These are phyloP conservation scores for Sturnira hondurensis DNA, from an alignment of 2,113 vertebrate species.

Conservation along the genomic window DNA sequence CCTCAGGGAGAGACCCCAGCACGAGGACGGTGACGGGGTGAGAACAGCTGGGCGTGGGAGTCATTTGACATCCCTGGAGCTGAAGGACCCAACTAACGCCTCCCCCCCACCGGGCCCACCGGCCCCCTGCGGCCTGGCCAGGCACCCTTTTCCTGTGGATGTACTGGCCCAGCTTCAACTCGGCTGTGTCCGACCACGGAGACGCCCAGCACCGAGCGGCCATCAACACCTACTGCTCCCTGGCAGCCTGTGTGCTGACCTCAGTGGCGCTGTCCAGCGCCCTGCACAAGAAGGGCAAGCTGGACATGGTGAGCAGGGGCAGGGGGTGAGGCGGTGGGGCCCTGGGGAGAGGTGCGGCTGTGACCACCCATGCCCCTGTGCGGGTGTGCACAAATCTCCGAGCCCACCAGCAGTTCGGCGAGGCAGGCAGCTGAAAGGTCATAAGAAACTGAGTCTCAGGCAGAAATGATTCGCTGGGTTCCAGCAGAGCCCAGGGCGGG, in stretches of 20 bases:
- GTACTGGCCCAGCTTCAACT: conserved; percentile 99
- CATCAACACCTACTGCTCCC: conserved; percentile 93
- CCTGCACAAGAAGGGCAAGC: conserved; percentile 90
- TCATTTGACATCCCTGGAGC: background rate
- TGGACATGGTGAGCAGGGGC: conserved; percentile 90
- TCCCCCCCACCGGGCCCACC: background rate
- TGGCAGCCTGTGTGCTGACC: conserved; percentile 90
- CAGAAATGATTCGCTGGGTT: background rate
- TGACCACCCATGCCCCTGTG: too few species aligned
- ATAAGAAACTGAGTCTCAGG: background rate
- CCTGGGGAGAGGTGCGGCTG: too few species aligned
- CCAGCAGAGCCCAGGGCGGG: background rate
- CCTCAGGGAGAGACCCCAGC: background rate
- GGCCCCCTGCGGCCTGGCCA: conserved; percentile 58
- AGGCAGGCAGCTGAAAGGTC: background rate
- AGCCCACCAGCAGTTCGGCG: too few species aligned
- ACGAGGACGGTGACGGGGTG: too few species aligned
- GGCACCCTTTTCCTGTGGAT: conserved; percentile 97
- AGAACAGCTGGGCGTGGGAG: background rate
- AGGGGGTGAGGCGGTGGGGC: background rate
- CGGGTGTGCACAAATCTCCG: too few species aligned
- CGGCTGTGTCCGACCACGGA: conserved; percentile 88
- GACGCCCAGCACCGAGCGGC: conserved; percentile 92
- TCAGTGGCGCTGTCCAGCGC: conserved; percentile 90
- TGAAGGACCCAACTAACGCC: background rate